Evolutionary conservation across 2,113 vertebrate genomes (phyloP).

Genomic region (Eonycteris spelaea): DNA sequence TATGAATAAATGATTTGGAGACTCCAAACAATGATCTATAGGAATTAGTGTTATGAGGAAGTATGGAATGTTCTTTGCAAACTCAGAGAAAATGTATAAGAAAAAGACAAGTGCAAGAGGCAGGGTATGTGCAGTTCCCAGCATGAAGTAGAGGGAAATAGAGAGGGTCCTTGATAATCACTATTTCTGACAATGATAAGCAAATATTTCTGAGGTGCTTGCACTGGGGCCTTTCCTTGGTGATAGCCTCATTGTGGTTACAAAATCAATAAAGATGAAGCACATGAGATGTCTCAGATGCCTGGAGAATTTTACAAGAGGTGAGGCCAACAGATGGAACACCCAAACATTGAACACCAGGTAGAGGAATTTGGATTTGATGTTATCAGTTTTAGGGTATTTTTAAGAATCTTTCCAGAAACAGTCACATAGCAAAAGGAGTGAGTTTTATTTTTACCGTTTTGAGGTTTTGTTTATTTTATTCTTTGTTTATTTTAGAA

Average conservation of each 20-base stretch:
- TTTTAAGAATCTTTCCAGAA: neutral
- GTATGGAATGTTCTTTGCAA: neutral
- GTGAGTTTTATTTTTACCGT: neutral
- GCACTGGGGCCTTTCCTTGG: neutral
- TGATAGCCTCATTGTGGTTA: neutral
- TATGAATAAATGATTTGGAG: slow-evolving; percentile 57
- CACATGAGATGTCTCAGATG: neutral
- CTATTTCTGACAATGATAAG: neutral
- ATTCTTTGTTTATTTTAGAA: neutral
- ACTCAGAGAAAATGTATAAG: neutral
- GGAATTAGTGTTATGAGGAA: neutral
- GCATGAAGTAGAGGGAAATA: neutral
- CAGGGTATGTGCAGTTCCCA: neutral
- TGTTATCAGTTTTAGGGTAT: neutral
- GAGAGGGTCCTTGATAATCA: neutral
- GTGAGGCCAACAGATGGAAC: neutral
- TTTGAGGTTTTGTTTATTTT: neutral
- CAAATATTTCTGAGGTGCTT: neutral
- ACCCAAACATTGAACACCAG: neutral
- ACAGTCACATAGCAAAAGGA: neutral
- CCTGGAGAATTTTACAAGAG: neutral
- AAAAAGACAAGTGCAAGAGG: neutral
- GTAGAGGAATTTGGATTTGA: neutral
- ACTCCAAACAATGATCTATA: slow-evolving; percentile 33
- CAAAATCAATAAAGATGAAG: neutral